Percentiles rank a stretch among this genome's conserved stretches.
phyloP scores from a whole-genome alignment of 2,888 invertebrate genomes.

The Aspidiotus destructor region DNA sequence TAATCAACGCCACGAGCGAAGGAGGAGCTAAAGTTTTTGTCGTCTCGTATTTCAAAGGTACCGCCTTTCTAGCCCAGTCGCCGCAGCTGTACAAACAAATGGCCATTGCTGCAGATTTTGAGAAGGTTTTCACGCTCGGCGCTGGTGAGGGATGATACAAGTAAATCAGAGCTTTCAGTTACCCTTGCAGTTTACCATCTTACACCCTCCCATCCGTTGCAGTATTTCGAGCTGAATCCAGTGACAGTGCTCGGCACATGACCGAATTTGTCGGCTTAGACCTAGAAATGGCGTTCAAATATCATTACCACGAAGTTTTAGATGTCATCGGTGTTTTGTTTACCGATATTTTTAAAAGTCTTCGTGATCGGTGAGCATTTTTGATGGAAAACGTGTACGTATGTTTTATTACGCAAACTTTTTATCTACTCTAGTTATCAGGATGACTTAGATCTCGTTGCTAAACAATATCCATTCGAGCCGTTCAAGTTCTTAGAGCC shows the following conservation, averaged over 20 bases:
- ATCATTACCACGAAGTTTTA: constrained; percentile 92
- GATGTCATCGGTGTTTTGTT: constrained; percentile 80
- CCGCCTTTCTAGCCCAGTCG: constrained; percentile 92
- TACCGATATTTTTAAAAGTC: constrained; percentile 79
- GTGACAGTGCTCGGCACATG: constrained; percentile 93
- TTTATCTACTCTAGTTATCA: too few species aligned
- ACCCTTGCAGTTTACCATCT: background rate
- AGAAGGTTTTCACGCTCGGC: constrained; percentile 59
- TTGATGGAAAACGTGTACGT: background rate
- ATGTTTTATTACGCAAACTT: too few species aligned
- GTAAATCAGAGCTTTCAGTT: background rate
- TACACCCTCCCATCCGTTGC: background rate
- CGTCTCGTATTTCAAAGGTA: constrained; percentile 84
- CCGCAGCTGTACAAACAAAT: constrained; percentile 99
- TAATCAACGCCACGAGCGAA: constrained; percentile 94
- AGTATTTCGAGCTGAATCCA: constrained; percentile 93
- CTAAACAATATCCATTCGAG: background rate
- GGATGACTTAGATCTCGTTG: background rate
- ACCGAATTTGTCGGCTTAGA: constrained; percentile 97
- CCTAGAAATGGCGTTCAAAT: constrained; percentile 95
- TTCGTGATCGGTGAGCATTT: constrained; percentile 45
- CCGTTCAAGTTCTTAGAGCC: background rate
- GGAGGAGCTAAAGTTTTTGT: constrained; percentile 89
- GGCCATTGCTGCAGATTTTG: constrained; percentile 97
- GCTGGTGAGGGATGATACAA: constrained; percentile 38